A percentile compares a stretch with the other conserved stretches of the same genome.
Evolutionary conservation across 2,113 vertebrate species (phyloP).

Genomic region (Lophius piscatorius): DNA sequence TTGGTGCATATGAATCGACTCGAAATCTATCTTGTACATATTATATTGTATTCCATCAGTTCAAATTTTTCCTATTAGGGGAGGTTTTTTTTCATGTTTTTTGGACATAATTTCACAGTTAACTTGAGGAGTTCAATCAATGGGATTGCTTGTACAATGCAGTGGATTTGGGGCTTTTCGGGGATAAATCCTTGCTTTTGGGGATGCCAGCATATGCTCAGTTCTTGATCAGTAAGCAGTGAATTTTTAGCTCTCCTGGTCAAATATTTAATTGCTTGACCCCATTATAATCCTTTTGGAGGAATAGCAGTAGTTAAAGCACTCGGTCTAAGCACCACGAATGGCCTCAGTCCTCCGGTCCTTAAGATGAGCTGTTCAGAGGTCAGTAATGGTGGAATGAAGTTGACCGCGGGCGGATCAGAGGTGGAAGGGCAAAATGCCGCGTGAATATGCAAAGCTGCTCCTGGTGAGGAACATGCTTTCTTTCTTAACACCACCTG

Average conservation of each 20-base stretch:
- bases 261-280: neutral
- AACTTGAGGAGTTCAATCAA: too few relatives aligned
- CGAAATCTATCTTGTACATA: too few relatives aligned
- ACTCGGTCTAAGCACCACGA: constrained; percentile 6
- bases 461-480: constrained; percentile 14
- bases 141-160: too few relatives aligned
- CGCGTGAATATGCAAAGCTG: constrained; percentile 42
- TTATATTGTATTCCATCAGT: too few relatives aligned
- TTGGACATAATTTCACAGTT: too few relatives aligned
- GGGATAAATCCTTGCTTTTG: too few relatives aligned
- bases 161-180: too few relatives aligned
- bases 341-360: constrained; percentile 32
- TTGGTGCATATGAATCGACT: too few relatives aligned
- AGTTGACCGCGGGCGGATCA: constrained; percentile 21
- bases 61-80: too few relatives aligned
- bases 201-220: too few relatives aligned
- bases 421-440: constrained; percentile 35
- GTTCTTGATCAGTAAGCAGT: neutral
- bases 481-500: constrained; percentile 18
- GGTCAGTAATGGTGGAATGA: constrained; percentile 50
- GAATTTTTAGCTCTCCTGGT: neutral
- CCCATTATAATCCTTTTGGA: neutral
- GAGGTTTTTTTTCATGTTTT: too few relatives aligned
- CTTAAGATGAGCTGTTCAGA: constrained; percentile 31
- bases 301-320: constrained; percentile 1